Percentiles rank a stretch among this genome's conserved stretches.
Evolutionary conservation across 2,113 vertebrate species (phyloP).

Genomic region (Sula dactylatra): DNA sequence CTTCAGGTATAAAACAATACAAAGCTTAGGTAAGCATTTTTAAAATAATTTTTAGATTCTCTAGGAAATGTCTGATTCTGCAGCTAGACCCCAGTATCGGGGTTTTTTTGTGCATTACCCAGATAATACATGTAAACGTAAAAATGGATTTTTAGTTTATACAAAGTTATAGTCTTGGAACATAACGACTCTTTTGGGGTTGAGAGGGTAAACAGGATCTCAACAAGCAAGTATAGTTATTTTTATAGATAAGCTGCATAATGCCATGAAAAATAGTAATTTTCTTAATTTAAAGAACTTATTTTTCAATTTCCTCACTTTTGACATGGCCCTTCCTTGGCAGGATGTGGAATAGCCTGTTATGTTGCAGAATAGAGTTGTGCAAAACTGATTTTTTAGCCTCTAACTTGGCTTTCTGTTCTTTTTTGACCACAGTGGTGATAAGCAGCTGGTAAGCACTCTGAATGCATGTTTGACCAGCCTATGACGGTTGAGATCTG

Average conservation of each 20-base stretch:
- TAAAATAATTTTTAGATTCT: background rate
- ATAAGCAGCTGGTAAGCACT: slow-evolving; percentile 30
- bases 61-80: background rate
- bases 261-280: background rate
- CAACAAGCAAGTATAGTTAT: background rate
- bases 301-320: background rate
- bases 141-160: background rate
- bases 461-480: background rate
- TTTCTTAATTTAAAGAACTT: background rate
- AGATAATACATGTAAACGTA: background rate
- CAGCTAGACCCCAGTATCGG: background rate
- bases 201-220: background rate
- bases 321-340: background rate
- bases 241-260: background rate
- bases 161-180: background rate
- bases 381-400: background rate
- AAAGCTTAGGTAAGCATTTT: slow-evolving; percentile 86
- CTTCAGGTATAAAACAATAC: slow-evolving; percentile 95
- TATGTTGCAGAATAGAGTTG: background rate
- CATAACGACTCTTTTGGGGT: background rate
- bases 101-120: background rate
- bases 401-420: slow-evolving; percentile 28
- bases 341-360: background rate
- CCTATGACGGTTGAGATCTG: background rate
- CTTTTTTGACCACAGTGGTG: slow-evolving; percentile 24